These are phyloP conservation scores for Pseudocheirus occidentalis DNA, from an alignment of 2,797 vertebrate genomes.

Conservation along the genomic window DNA sequence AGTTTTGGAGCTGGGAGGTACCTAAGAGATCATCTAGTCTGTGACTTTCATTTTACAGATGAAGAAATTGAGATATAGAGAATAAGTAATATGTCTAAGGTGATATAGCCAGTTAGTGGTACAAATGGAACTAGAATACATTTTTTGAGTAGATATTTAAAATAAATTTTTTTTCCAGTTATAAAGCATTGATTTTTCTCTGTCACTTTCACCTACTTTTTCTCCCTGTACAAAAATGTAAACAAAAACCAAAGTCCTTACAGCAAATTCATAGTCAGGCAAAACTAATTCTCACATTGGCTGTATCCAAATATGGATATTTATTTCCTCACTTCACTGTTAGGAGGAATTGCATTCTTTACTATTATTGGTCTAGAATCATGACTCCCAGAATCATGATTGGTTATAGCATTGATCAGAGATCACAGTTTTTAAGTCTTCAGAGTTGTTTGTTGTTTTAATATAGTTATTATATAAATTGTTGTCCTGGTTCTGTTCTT, in stretches of 20 bases:
- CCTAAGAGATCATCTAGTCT: slow-evolving; percentile 18
- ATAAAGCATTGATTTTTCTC: background rate
- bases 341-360: background rate
- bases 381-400: background rate
- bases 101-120: background rate
- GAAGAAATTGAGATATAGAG: background rate
- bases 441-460: background rate
- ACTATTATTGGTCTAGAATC: background rate
- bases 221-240: background rate
- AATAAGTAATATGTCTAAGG: background rate
- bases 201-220: background rate
- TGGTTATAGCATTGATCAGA: background rate
- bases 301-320: background rate
- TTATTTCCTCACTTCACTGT: background rate
- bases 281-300: background rate
- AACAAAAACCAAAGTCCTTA: background rate
- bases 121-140: background rate
- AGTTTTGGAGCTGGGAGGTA: slow-evolving; percentile 47
- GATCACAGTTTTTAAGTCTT: background rate
- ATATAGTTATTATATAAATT: background rate
- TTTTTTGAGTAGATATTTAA: background rate
- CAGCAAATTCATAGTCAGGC: background rate
- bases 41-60: background rate
- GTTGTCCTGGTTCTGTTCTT: background rate
- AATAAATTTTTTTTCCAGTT: background rate